Conservation (phyloP, 2,113 vertebrate genomes). For the Daubentonia madagascariensis region DNA sequence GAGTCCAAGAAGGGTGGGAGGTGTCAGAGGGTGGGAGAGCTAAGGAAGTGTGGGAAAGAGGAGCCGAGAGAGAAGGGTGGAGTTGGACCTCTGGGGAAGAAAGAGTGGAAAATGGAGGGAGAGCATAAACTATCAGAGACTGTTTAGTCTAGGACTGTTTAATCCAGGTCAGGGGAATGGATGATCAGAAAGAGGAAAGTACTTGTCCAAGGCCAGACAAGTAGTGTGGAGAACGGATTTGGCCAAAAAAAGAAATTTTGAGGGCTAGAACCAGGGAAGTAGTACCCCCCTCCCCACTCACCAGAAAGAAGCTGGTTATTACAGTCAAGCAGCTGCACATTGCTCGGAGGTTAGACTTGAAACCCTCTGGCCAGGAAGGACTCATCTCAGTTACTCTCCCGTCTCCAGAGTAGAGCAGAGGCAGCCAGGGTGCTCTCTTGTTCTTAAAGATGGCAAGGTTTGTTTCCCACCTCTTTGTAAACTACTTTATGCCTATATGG, state of each 20-base stretch:
- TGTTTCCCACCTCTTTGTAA: background rate
- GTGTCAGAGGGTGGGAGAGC: background rate
- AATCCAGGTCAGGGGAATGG: background rate
- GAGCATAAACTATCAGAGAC: background rate
- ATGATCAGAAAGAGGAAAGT: constrained; percentile 14
- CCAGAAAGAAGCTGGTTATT: background rate
- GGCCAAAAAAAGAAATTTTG: background rate
- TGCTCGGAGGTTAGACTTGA: background rate
- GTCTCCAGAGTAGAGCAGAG: background rate
- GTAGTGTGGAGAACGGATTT: background rate
- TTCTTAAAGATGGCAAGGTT: background rate
- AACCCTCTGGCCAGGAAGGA: background rate
- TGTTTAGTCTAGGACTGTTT: background rate
- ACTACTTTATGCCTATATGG: background rate
- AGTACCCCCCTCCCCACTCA: background rate
- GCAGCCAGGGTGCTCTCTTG: background rate
- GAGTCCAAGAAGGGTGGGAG: background rate
- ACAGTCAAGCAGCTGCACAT: background rate
- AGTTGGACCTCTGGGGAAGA: background rate
- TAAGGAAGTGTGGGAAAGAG: background rate
- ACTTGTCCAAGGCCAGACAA: background rate
- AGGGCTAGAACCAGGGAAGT: background rate
- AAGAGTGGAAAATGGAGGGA: background rate
- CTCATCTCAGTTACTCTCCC: background rate
- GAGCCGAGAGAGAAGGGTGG: background rate